A percentile compares a stretch with the other conserved stretches of the same genome.
Evolutionary conservation across 2,888 invertebrate species (phyloP).

Genomic region (Drosophila demipolita): DNA sequence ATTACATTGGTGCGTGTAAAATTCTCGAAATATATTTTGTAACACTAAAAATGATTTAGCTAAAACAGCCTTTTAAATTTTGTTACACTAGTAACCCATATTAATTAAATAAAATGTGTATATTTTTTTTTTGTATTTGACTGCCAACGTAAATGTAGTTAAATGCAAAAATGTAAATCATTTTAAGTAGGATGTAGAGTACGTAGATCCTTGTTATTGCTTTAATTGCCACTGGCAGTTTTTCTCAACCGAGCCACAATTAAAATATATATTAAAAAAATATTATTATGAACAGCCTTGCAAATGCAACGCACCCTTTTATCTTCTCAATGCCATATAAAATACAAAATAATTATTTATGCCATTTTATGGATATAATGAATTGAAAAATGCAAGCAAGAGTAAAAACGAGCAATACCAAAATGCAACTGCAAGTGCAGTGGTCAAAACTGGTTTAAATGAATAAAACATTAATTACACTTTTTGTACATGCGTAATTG

Average conservation of each 20-base stretch:
- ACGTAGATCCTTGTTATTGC: slow-evolving; percentile 9
- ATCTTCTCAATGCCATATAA: background rate
- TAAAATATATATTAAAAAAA: slow-evolving; percentile 33
- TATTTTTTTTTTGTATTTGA: background rate
- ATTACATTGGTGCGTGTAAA: background rate
- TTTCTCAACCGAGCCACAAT: slow-evolving; percentile 2
- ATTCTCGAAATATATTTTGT: background rate
- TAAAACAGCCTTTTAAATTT: background rate
- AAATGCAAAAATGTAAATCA: slow-evolving; percentile 1
- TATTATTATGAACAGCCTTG: slow-evolving; percentile 28
- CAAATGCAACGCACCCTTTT: slow-evolving; percentile 5
- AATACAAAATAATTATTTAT: slow-evolving; percentile 7
- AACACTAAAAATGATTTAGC: background rate
- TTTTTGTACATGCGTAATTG: slow-evolving; percentile 24
- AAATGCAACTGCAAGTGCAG: slow-evolving; percentile 17
- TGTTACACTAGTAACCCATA: background rate
- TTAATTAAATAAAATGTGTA: background rate
- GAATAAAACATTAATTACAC: slow-evolving; percentile 33
- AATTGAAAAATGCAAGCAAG: slow-evolving; percentile 39
- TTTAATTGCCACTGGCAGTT: slow-evolving; percentile 25
- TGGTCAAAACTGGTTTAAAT: slow-evolving; percentile 15
- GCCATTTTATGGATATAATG: slow-evolving; percentile 42
- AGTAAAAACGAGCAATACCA: slow-evolving; percentile 5
- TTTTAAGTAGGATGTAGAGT: slow-evolving; percentile 15
- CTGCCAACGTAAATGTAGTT: background rate